Evolutionary conservation across 2,113 vertebrate genomes (phyloP).

Genomic region (Nycticebus coucang): DNA sequence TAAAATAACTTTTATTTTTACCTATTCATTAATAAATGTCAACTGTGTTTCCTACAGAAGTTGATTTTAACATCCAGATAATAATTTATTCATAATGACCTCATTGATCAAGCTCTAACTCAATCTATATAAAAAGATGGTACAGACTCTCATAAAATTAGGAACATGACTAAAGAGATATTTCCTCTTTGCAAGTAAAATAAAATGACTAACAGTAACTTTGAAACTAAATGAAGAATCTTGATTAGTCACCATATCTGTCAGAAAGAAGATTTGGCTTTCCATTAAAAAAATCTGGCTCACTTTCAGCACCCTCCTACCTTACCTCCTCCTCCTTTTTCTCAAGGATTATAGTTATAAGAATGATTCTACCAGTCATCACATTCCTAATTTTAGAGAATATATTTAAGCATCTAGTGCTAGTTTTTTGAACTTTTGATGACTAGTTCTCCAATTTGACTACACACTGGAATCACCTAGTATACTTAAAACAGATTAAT

Average conservation of each 20-base stretch:
- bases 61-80: constrained; percentile 36
- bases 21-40: constrained; percentile 21
- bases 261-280: too few species aligned
- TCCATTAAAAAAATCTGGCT: not conserved
- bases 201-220: constrained; percentile 46
- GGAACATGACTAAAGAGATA: constrained; percentile 18
- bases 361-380: not conserved
- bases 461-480: not conserved
- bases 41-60: constrained; percentile 17
- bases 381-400: not conserved
- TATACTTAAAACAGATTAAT: constrained; percentile 4
- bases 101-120: not conserved
- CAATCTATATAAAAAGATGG: constrained; percentile 9
- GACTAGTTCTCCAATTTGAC: not conserved
- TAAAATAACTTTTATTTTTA: not conserved
- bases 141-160: constrained; percentile 41
- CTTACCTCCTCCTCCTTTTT: not conserved
- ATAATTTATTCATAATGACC: constrained; percentile 46
- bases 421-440: not conserved
- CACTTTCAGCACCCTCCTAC: not conserved
- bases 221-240: constrained; percentile 29
- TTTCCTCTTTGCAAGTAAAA: constrained; percentile 38
- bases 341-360: not conserved
- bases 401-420: not conserved
- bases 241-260: not conserved